These are phyloP conservation scores for Cherax quadricarinatus DNA, from an alignment of 1,140 invertebrate genomes.

Conservation along the genomic window DNA sequence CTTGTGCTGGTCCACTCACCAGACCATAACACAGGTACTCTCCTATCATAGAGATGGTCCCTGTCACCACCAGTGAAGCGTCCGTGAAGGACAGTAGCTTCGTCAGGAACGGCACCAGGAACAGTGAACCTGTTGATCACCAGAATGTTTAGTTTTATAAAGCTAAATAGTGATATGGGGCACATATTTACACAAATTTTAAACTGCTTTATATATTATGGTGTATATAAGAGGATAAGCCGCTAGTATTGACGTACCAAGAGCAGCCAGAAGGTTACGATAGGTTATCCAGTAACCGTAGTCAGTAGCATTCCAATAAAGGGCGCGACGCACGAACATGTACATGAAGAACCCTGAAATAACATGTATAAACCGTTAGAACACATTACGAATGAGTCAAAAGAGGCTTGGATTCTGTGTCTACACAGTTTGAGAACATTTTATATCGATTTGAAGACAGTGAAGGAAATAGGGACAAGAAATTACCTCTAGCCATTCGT, in stretches of 20 bases:
- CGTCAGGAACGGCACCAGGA: constrained; percentile 68
- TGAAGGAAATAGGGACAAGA: too few relatives aligned
- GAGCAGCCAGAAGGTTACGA: constrained; percentile 60
- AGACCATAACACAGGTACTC: constrained; percentile 65
- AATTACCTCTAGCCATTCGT: constrained; percentile 66
- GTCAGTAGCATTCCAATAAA: constrained; percentile 50
- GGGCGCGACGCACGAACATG: constrained; percentile 48
- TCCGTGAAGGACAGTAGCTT: constrained; percentile 40
- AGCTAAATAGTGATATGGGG: background rate
- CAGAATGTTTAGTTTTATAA: background rate
- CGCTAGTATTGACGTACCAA: constrained; percentile 23
- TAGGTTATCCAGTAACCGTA: constrained; percentile 65
- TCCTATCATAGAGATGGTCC: constrained; percentile 50
- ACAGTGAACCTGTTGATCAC: constrained; percentile 54
- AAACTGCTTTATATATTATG: too few relatives aligned
- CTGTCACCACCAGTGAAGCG: constrained; percentile 55
- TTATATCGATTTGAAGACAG: too few relatives aligned
- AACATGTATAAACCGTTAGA: background rate
- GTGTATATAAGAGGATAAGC: background rate
- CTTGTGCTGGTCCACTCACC: constrained; percentile 22
- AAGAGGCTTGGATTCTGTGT: too few relatives aligned
- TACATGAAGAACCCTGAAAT: constrained; percentile 64
- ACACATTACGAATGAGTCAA: background rate
- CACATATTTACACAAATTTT: too few relatives aligned
- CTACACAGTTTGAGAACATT: too few relatives aligned